Evolutionary conservation across 2,113 vertebrate genomes (phyloP), one percentile per base, ranked within the genome.

Genomic region (Myrmecophaga tridactyla): DNA sequence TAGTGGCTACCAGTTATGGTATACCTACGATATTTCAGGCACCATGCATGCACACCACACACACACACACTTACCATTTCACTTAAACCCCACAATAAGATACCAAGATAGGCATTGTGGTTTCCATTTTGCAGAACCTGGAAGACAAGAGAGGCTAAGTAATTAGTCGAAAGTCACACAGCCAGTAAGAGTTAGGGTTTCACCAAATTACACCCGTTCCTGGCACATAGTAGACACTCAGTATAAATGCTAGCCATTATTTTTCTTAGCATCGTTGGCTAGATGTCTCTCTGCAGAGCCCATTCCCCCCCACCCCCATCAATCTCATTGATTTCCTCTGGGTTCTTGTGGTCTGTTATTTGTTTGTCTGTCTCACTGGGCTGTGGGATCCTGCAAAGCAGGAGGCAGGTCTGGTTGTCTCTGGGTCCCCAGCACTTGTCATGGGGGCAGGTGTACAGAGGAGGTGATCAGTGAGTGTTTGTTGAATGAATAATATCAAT

Each of bases 221-320:
- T 78, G n/a, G 80, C 65, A 39, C 69, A 39, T 1, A 29, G 43
- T 6, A 70, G 63, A 46, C 3, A 36, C 46, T 87, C 82, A 48
- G 17, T 51, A 51, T 51, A 51, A 56, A 46, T 18, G 80, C 62
- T 6, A n/a, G 13, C 6, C 3, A 1, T 48, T 41, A 8, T 41
- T 48, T 63, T 48, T 9, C 14, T 36, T 43, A 11, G 10, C 0
- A 39, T 43, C 65, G 8, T 27, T 75, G 29, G 46, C 67, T 53
- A 29, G 70, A 34, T 11, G 36, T 53, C 51, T 29, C 20, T 21
- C 72, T 7, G 1, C 48, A 18, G 51, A 46, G 60, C n/a, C 36
- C 29, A 6, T 0, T 4, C 29, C 34, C 4, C 23, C 7, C 6
- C 53, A n/a, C 53, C n/a, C n/a, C n/a, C 17, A 56, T 5, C 53